These are phyloP conservation scores for Sympetrum striolatum DNA, from an alignment of 2,888 invertebrate genomes.

Conservation along the genomic window DNA sequence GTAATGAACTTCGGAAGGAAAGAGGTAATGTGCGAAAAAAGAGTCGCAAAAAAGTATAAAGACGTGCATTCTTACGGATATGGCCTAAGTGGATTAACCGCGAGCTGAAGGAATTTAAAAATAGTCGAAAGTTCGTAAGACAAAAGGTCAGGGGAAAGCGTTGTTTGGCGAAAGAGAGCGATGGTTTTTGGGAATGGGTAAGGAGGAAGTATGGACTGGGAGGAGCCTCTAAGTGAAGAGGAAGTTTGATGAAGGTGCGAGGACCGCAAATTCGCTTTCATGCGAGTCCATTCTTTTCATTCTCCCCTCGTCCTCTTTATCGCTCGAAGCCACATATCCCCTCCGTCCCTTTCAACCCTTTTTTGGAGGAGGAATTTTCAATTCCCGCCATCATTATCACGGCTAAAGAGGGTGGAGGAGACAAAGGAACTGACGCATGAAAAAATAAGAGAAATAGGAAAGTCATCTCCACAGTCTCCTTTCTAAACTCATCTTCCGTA, in stretches of 20 bases:
- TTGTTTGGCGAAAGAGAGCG: not conserved
- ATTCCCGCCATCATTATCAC: not conserved
- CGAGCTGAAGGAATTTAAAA: not conserved
- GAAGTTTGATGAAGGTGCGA: not conserved
- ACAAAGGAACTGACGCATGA: not conserved
- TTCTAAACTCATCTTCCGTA: too few species aligned
- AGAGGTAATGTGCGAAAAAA: not conserved
- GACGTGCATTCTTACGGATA: not conserved
- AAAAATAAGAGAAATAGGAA: not conserved
- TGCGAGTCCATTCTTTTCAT: not conserved
- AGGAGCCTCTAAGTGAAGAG: not conserved
- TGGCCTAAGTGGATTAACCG: not conserved
- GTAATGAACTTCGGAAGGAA: not conserved
- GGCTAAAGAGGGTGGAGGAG: not conserved
- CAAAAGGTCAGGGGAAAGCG: too few species aligned
- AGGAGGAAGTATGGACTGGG: not conserved
- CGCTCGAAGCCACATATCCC: not conserved
- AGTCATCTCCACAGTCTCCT: too few species aligned
- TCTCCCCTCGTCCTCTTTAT: not conserved
- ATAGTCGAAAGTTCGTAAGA: not conserved
- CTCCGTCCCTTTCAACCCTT: not conserved
- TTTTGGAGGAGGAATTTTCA: conserved; percentile 24
- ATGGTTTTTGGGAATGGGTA: too few species aligned
- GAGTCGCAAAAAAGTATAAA: not conserved
- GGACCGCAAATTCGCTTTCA: not conserved